Evolutionary conservation across 1,140 invertebrate genomes (phyloP).

Genomic region (Acromyrmex heyeri): DNA sequence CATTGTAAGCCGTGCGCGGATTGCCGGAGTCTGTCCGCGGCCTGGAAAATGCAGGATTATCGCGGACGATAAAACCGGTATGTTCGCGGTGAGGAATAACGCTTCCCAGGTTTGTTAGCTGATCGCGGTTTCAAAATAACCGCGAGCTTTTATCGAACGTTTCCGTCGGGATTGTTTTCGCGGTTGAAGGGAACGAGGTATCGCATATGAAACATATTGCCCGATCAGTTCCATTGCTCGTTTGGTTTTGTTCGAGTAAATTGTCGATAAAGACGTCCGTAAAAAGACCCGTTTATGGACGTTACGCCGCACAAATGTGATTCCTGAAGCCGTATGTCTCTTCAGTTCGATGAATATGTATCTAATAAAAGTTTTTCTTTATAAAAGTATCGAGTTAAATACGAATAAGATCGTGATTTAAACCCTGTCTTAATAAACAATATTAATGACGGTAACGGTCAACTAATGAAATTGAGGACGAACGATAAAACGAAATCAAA

Average conservation of each 20-base stretch:
- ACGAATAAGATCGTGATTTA: not conserved
- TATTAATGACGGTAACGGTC: not conserved
- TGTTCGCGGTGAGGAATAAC: slow-evolving; percentile 58
- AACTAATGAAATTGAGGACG: not conserved
- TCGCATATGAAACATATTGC: slow-evolving; percentile 64
- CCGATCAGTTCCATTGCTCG: slow-evolving; percentile 54
- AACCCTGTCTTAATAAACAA: not conserved
- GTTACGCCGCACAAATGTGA: slow-evolving; percentile 7
- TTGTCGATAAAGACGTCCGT: slow-evolving; percentile 59
- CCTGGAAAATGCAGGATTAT: slow-evolving; percentile 66
- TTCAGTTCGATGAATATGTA: slow-evolving; percentile 4
- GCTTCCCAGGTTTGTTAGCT: slow-evolving; percentile 65
- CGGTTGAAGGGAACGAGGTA: slow-evolving; percentile 57
- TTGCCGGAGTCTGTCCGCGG: slow-evolving; percentile 17
- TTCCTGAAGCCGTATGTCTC: not conserved
- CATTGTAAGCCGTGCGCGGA: slow-evolving; percentile 58
- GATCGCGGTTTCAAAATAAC: slow-evolving; percentile 72
- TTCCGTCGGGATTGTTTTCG: slow-evolving; percentile 66
- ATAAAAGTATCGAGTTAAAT: not conserved
- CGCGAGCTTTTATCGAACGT: slow-evolving; percentile 67
- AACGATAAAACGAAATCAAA: not conserved
- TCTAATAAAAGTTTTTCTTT: not conserved
- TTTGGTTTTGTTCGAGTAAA: slow-evolving; percentile 51
- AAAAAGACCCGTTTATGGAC: slow-evolving; percentile 47
- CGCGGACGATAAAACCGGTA: slow-evolving; percentile 70